Evolutionary conservation across 1,140 invertebrate genomes (phyloP).

Genomic region (Aphidius gifuensis): DNA sequence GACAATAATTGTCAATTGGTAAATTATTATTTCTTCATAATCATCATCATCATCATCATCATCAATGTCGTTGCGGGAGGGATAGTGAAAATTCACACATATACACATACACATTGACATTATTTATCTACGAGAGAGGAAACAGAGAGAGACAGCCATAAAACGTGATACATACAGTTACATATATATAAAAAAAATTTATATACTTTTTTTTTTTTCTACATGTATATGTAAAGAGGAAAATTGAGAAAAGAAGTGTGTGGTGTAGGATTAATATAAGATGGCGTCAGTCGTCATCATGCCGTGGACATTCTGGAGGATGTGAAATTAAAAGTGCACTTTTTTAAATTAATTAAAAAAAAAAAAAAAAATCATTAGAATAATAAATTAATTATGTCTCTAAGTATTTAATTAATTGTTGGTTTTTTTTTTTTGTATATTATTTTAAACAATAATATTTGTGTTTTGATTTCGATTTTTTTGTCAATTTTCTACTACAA

Average conservation of each 20-base stretch:
- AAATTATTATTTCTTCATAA: too few relatives aligned
- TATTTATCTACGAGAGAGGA: not conserved
- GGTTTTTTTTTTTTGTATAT: too few relatives aligned
- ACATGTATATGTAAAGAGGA: slow-evolving; percentile 24
- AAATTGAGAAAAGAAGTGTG: not conserved
- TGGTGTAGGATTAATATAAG: slow-evolving; percentile 31
- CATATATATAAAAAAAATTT: slow-evolving; percentile 4
- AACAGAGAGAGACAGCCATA: not conserved
- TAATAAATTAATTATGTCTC: not conserved
- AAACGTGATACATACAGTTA: not conserved
- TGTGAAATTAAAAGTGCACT: slow-evolving; percentile 30
- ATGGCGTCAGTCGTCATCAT: slow-evolving; percentile 41
- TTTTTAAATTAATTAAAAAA: not conserved
- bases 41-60: too few relatives aligned
- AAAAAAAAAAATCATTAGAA: slow-evolving; percentile 11
- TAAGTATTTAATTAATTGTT: not conserved
- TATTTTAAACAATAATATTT: too few relatives aligned
- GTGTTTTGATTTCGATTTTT: too few relatives aligned
- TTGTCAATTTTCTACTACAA: too few relatives aligned
- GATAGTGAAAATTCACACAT: too few relatives aligned
- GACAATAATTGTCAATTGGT: too few relatives aligned
- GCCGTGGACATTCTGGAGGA: slow-evolving; percentile 37
- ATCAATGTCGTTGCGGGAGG: too few relatives aligned
- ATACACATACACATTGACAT: not conserved
- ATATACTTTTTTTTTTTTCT: slow-evolving; percentile 14